phyloP scores from a whole-genome alignment of 92 coral and sea anemone species.

The Montipora capitata region DNA sequence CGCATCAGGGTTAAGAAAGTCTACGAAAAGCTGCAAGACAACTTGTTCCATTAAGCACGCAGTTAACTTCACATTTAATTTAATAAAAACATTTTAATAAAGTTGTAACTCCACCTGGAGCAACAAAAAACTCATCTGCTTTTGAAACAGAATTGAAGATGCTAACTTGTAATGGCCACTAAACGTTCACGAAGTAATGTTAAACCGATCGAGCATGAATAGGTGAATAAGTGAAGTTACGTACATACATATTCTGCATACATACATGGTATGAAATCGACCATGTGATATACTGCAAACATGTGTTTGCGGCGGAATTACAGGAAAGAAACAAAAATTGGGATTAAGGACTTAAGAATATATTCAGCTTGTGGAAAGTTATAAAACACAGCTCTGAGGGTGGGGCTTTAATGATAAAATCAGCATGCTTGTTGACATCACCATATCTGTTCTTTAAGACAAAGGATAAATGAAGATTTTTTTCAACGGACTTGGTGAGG shows the following conservation, averaged over 20 bases:
- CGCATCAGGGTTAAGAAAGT: slow-evolving; percentile 14
- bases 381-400: slow-evolving; percentile 10
- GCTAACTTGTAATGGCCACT: not conserved
- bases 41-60: slow-evolving; percentile 41
- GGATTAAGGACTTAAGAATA: not conserved
- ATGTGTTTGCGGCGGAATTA: not conserved
- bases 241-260: not conserved
- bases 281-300: slow-evolving; percentile 9
- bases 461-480: slow-evolving; percentile 33
- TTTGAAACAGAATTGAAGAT: not conserved
- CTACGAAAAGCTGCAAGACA: slow-evolving; percentile 65
- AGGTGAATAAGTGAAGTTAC: slow-evolving; percentile 3
- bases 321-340: slow-evolving; percentile 1
- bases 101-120: slow-evolving; percentile 60
- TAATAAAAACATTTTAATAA: slow-evolving; percentile 24
- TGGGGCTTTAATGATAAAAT: slow-evolving; percentile 32
- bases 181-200: not conserved
- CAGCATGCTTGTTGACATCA: slow-evolving; percentile 39
- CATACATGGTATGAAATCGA: slow-evolving; percentile 30
- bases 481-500: slow-evolving; percentile 3
- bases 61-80: not conserved
- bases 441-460: slow-evolving; percentile 51
- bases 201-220: slow-evolving; percentile 14
- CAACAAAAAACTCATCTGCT: slow-evolving; percentile 16
- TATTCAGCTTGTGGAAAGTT: not conserved